These are phyloP conservation scores for Oxycera nigricornis DNA, from an alignment of 2,888 invertebrate species.

Conservation along the genomic window DNA sequence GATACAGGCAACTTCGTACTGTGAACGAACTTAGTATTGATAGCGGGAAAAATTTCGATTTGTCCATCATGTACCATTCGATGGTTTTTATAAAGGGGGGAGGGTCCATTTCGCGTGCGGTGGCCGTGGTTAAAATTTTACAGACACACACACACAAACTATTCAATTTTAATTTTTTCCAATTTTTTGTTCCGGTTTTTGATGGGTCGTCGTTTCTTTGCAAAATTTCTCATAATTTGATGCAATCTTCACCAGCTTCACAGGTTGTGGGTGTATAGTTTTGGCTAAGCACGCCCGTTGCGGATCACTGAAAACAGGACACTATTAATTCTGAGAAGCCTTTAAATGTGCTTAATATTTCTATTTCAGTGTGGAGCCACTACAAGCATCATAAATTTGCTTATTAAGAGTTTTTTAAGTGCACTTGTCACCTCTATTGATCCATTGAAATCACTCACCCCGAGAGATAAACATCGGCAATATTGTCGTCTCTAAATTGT, in stretches of 20 bases:
- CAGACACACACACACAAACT: background rate
- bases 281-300: constrained; percentile 1
- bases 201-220: constrained; percentile 19
- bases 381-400: too few species aligned
- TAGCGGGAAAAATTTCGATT: constrained; percentile 89
- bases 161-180: background rate
- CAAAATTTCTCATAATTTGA: constrained; percentile 22
- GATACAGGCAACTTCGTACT: constrained; percentile 80
- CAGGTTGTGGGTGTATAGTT: background rate
- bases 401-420: too few species aligned
- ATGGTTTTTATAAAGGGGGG: constrained; percentile 77
- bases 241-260: background rate
- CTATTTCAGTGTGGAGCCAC: too few species aligned
- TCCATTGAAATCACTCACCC: too few species aligned
- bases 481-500: too few species aligned
- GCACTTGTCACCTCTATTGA: too few species aligned
- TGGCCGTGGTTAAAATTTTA: constrained; percentile 1
- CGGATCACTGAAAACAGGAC: background rate
- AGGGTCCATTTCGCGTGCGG: constrained; percentile 48
- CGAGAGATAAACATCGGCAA: too few species aligned
- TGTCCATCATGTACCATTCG: constrained; percentile 99
- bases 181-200: background rate
- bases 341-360: background rate
- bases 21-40: constrained; percentile 79
- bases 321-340: background rate